Evolutionary conservation across 2,888 invertebrate species (phyloP).

Genomic region (Pecten maximus): DNA sequence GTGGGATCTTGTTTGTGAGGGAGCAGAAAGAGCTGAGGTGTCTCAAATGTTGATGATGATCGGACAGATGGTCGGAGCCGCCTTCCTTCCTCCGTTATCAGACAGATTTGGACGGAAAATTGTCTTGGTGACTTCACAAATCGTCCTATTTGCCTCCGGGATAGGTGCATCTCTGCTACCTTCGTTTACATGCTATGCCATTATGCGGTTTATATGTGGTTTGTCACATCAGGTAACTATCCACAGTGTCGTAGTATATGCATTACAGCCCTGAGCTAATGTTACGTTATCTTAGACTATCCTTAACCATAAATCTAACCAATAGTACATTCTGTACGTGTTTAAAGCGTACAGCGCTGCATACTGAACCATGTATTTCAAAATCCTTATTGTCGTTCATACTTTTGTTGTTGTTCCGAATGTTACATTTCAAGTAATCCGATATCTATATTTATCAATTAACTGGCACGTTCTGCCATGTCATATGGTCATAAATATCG

Average conservation of each 20-base stretch:
- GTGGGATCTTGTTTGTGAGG: slow-evolving; percentile 3
- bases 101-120: not conserved
- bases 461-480: too few species aligned
- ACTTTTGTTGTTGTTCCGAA: too few species aligned
- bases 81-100: not conserved
- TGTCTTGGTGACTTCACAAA: not conserved
- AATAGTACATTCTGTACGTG: too few species aligned
- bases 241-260: not conserved
- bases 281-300: too few species aligned
- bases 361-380: too few species aligned
- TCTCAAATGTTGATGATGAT: not conserved
- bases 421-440: too few species aligned
- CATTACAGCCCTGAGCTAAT: too few species aligned
- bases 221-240: not conserved
- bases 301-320: too few species aligned
- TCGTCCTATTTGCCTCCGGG: not conserved
- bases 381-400: too few species aligned
- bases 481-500: too few species aligned
- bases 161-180: not conserved
- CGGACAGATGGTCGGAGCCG: not conserved
- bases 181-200: not conserved
- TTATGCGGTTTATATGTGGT: slow-evolving; percentile 8
- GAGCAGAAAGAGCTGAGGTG: not conserved
- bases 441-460: too few species aligned
- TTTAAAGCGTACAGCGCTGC: too few species aligned